A percentile compares a stretch with the other conserved stretches of the same genome.
Evolutionary conservation across 2,797 vertebrate species (phyloP).

Genomic region (Ctenosaura bakeri): DNA sequence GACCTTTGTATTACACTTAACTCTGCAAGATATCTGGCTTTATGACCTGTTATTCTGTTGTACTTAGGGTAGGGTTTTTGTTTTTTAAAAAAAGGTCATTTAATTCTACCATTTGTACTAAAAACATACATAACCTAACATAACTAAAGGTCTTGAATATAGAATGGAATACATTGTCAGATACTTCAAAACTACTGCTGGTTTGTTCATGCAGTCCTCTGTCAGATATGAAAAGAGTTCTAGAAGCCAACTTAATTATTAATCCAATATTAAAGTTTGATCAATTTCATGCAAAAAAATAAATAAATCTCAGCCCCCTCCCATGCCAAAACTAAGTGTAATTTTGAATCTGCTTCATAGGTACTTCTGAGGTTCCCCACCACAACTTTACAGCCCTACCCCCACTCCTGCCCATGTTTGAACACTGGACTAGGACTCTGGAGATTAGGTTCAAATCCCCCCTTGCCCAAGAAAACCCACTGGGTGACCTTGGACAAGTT

Average conservation of each 20-base stretch:
- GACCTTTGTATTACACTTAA: not conserved
- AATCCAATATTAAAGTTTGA: no score
- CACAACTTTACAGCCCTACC: not conserved
- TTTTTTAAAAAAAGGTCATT: no score
- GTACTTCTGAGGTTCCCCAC: not conserved
- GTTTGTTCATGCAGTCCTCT: not conserved
- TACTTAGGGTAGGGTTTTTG: no score
- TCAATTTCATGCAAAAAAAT: no score
- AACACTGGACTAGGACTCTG: not conserved
- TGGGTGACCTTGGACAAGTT: no score
- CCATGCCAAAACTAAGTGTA: not conserved
- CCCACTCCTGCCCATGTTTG: no score
- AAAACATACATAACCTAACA: not conserved
- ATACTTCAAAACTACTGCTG: not conserved
- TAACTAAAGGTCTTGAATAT: not conserved
- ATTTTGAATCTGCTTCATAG: not conserved
- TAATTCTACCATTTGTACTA: no score
- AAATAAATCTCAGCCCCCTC: no score
- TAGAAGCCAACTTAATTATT: not conserved
- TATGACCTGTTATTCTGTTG: not conserved
- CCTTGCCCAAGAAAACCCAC: no score
- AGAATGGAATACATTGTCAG: not conserved
- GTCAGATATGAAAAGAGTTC: not conserved
- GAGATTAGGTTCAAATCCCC: no score
- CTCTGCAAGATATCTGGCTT: not conserved